Conservation (phyloP, 1,140 invertebrate species). For the Leptopilina boulardi region DNA sequence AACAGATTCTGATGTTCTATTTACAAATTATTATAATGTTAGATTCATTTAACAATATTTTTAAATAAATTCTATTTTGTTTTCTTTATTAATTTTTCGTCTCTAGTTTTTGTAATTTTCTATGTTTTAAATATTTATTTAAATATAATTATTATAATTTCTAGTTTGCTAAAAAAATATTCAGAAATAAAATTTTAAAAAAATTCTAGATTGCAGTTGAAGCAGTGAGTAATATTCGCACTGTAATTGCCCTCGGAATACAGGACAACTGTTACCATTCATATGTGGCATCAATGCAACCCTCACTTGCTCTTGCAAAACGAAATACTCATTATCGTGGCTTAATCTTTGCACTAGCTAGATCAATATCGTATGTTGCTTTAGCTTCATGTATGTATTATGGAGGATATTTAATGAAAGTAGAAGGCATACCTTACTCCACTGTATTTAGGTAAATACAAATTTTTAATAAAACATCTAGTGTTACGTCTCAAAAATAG, state of each 20-base stretch:
- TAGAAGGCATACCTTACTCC: slow-evolving; percentile 78
- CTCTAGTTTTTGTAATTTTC: too few relatives aligned
- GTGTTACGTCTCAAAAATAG: too few relatives aligned
- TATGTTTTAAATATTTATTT: too few relatives aligned
- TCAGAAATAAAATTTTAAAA: too few relatives aligned
- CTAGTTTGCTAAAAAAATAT: too few relatives aligned
- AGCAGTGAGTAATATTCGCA: slow-evolving; percentile 86
- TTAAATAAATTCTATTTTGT: too few relatives aligned
- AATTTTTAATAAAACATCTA: slow-evolving; percentile 44
- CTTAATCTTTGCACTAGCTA: slow-evolving; percentile 82
- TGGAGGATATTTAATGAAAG: slow-evolving; percentile 82
- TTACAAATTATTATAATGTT: too few relatives aligned
- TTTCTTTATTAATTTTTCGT: too few relatives aligned
- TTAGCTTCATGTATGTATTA: slow-evolving; percentile 85
- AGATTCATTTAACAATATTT: too few relatives aligned
- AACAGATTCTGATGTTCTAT: background rate
- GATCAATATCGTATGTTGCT: slow-evolving; percentile 84
- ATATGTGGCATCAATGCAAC: slow-evolving; percentile 78
- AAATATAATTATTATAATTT: too few relatives aligned
- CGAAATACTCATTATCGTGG: slow-evolving; percentile 81
- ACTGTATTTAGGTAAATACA: slow-evolving; percentile 83
- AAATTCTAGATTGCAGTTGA: slow-evolving; percentile 83
- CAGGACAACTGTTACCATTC: slow-evolving; percentile 81
- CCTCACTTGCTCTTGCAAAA: slow-evolving; percentile 76
- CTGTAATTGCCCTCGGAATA: slow-evolving; percentile 85